Percentiles rank a stretch among this genome's conserved stretches.
Evolutionary conservation across 2,888 invertebrate species (phyloP).

Genomic region (Dione vanillae): DNA sequence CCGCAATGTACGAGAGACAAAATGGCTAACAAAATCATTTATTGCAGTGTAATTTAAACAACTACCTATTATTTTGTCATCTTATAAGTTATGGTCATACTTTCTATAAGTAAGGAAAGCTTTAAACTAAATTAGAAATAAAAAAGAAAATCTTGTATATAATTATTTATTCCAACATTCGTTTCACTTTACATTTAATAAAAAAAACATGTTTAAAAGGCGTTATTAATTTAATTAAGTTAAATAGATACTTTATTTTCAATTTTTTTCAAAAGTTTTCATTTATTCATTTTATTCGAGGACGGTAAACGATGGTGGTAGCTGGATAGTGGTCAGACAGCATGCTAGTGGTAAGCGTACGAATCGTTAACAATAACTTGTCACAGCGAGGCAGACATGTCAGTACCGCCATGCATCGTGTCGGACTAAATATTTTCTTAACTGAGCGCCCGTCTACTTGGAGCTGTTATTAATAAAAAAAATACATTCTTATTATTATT

Average conservation of each 20-base stretch:
- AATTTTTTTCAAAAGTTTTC: too few relatives aligned
- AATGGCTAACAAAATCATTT: too few relatives aligned
- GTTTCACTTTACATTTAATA: neutral
- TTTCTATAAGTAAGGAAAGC: neutral
- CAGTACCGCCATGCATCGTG: slow-evolving; percentile 59
- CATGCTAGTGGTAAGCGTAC: slow-evolving; percentile 52
- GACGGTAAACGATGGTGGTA: slow-evolving; percentile 53
- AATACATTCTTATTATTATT: too few relatives aligned
- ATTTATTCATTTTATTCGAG: slow-evolving; percentile 25
- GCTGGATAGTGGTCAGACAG: slow-evolving; percentile 48
- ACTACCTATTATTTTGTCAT: too few relatives aligned
- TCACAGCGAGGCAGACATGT: slow-evolving; percentile 59
- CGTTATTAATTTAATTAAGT: too few relatives aligned
- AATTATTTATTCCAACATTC: neutral
- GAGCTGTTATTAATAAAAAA: slow-evolving; percentile 53
- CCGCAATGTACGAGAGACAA: too few relatives aligned
- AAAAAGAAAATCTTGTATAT: neutral
- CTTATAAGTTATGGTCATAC: too few relatives aligned
- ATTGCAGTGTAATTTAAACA: too few relatives aligned
- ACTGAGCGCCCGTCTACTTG: slow-evolving; percentile 61
- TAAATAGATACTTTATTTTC: too few relatives aligned
- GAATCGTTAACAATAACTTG: slow-evolving; percentile 58
- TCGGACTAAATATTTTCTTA: slow-evolving; percentile 59
- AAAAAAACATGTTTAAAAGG: too few relatives aligned
- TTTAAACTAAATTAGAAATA: neutral